A percentile compares a stretch with the other conserved stretches of the same genome.
These are phyloP conservation scores for Drosophila hawaiiensis DNA, from an alignment of 2,888 invertebrate genomes.

Conservation along the genomic window DNA sequence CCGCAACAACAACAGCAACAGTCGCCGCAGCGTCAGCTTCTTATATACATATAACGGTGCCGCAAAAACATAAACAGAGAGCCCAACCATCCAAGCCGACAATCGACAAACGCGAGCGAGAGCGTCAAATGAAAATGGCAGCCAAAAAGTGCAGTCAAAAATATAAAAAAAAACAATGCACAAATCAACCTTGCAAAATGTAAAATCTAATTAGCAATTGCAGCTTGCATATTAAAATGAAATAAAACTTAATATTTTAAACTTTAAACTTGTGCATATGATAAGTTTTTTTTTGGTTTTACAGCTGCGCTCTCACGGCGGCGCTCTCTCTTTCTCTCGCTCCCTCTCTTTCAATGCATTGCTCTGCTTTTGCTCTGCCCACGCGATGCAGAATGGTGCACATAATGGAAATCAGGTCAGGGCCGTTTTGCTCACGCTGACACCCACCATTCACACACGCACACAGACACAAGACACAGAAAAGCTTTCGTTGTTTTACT, in stretches of 20 bases:
- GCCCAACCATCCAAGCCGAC: conserved; percentile 40
- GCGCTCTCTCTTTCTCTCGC: conserved; percentile 61
- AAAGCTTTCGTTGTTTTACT: conserved; percentile 39
- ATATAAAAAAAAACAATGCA: not conserved
- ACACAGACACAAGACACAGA: conserved; percentile 8
- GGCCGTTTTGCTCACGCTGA: conserved; percentile 84
- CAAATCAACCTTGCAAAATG: not conserved
- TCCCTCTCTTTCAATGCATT: conserved; percentile 49
- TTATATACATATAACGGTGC: conserved; percentile 56
- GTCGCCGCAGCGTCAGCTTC: conserved; percentile 39
- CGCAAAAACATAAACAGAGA: conserved; percentile 82
- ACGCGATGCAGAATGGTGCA: conserved; percentile 75
- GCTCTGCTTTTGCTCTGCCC: conserved; percentile 55
- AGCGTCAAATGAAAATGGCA: conserved; percentile 29
- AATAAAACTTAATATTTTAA: not conserved
- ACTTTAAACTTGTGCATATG: not conserved
- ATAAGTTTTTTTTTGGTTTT: conserved; percentile 13
- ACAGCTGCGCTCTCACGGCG: conserved; percentile 48
- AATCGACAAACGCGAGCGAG: conserved; percentile 35
- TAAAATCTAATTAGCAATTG: not conserved
- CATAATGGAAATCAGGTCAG: conserved; percentile 83
- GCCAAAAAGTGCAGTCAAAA: not conserved
- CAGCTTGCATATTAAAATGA: not conserved
- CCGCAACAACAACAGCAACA: conserved; percentile 49
- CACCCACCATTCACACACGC: conserved; percentile 35